Conservation (phyloP, 2,113 vertebrate genomes). For the Equus quagga region DNA sequence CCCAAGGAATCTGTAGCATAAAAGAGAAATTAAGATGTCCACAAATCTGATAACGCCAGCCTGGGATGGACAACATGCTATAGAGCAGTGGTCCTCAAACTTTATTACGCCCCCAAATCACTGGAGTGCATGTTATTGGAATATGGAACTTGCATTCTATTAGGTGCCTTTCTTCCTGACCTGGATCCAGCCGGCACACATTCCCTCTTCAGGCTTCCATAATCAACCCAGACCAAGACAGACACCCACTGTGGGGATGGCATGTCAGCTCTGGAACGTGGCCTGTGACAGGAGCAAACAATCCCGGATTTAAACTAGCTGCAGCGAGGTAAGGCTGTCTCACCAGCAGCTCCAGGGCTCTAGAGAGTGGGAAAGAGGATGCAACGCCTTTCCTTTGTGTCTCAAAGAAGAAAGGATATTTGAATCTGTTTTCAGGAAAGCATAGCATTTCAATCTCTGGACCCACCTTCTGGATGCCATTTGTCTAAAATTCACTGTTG, state of each 20-base stretch:
- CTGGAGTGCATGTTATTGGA: not conserved
- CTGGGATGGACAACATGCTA: not conserved
- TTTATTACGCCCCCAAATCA: not conserved
- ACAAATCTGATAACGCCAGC: not conserved
- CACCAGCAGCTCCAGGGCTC: too few relatives aligned
- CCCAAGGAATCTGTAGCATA: not conserved
- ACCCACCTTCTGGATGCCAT: not conserved
- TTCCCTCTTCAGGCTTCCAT: not conserved
- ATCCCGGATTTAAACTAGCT: not conserved
- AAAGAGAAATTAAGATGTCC: not conserved
- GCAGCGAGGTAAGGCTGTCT: too few relatives aligned
- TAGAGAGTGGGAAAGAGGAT: not conserved
- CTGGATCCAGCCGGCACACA: not conserved
- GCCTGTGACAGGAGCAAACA: not conserved
- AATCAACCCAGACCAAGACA: not conserved
- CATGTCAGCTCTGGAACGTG: not conserved
- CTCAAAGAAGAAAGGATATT: not conserved
- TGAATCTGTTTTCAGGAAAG: not conserved
- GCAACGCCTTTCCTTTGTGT: not conserved
- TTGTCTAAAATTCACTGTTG: not conserved
- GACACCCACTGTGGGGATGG: not conserved
- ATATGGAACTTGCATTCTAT: not conserved
- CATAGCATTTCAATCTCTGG: not conserved
- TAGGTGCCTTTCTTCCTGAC: not conserved
- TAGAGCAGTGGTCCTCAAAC: not conserved